These are phyloP conservation scores for Nomada fabriciana DNA, from an alignment of 2,888 invertebrate species.

Conservation along the genomic window DNA sequence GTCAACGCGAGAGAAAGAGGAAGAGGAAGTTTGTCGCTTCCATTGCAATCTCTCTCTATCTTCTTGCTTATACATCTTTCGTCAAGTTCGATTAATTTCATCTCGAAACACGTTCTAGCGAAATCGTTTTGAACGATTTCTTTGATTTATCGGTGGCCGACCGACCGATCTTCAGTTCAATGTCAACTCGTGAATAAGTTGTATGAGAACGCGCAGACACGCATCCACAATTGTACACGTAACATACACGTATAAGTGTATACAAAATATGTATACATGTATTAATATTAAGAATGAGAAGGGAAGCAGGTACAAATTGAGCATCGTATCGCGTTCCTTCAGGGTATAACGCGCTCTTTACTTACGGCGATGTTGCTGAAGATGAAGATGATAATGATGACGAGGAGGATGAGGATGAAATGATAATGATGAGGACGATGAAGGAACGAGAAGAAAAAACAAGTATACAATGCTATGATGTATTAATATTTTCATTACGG, in stretches of 20 bases:
- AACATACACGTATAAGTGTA: conserved; percentile 12
- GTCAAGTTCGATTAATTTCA: background rate
- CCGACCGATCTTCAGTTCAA: conserved; percentile 30
- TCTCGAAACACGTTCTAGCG: background rate
- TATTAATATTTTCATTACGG: conserved; percentile 73
- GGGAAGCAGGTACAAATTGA: conserved; percentile 68
- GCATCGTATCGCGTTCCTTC: conserved; percentile 70
- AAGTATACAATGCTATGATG: conserved; percentile 53
- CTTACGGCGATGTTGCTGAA: conserved; percentile 47
- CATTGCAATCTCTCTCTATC: background rate
- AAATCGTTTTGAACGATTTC: background rate
- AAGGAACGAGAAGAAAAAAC: background rate
- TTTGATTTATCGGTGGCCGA: conserved; percentile 3
- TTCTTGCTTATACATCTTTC: background rate
- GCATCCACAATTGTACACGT: background rate
- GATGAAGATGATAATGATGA: background rate
- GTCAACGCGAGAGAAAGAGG: background rate
- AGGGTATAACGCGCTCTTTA: conserved; percentile 67
- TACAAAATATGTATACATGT: conserved; percentile 26
- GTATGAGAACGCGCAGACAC: background rate
- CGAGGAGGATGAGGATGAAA: too few species aligned
- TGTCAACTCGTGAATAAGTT: conserved; percentile 21
- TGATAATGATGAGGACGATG: too few species aligned
- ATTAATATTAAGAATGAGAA: conserved; percentile 54
- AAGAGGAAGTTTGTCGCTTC: background rate